These are phyloP conservation scores for Hemichromis elongatus DNA, from an alignment of 2,113 vertebrate genomes.

Conservation along the genomic window DNA sequence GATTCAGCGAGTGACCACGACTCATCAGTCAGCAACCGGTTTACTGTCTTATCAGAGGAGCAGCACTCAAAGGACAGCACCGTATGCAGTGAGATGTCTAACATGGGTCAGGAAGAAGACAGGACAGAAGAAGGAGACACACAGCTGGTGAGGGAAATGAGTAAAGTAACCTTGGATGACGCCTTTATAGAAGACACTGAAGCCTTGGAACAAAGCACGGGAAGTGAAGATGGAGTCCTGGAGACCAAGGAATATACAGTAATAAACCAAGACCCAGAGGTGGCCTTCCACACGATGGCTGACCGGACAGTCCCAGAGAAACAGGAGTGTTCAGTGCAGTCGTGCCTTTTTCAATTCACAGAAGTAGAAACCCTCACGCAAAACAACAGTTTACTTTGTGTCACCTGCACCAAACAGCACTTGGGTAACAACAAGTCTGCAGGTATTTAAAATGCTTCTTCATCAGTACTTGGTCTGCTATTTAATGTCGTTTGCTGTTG, in stretches of 20 bases:
- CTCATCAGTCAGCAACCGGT: conserved; percentile 46
- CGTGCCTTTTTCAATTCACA: conserved; percentile 90
- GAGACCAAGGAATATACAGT: conserved; percentile 71
- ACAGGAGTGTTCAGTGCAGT: conserved; percentile 82
- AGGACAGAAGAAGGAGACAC: conserved; percentile 11
- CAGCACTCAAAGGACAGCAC: conserved; percentile 2
- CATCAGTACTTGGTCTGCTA: background rate
- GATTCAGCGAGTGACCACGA: conserved; percentile 19
- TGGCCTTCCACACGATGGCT: conserved; percentile 83
- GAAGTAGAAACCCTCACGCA: conserved; percentile 85
- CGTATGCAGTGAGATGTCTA: conserved; percentile 3
- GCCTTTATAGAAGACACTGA: conserved; percentile 59
- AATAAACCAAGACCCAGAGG: conserved; percentile 79
- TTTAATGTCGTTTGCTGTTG: background rate
- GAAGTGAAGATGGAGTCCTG: conserved; percentile 41
- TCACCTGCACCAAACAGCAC: conserved; percentile 80
- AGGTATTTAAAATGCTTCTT: conserved; percentile 19
- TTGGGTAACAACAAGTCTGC: background rate
- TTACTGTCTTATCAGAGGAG: conserved; percentile 47
- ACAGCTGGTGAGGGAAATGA: conserved; percentile 65
- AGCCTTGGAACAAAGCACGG: conserved; percentile 32
- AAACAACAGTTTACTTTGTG: conserved; percentile 89
- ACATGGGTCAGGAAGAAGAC: background rate
- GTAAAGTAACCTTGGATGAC: conserved; percentile 72
- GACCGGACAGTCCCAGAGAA: conserved; percentile 69